Base-by-base conservation (phyloP, 2,113 vertebrate genomes). In the Salminus brasiliensis region DNA sequence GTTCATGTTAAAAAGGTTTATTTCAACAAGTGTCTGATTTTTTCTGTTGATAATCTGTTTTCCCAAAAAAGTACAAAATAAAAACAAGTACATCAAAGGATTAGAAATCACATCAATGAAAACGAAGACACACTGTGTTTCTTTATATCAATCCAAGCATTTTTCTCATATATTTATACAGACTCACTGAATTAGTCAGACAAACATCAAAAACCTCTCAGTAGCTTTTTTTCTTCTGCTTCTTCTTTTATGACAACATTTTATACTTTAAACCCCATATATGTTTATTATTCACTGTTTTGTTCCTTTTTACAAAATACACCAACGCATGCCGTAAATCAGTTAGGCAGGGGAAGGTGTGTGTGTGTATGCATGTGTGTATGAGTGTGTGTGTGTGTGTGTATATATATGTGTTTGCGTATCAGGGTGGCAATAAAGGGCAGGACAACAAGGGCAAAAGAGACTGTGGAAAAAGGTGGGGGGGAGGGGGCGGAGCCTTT, bases 1-100 rank as follows among this genome's bases (percentile, higher is more conserved):
- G 84, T 76, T 92, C 90, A 93, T 93, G 93, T 94, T 94, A 94
- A 97, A 90, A 95, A 93, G 91, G 85, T 95, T 96, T 97, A 96
- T 97, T 96, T 97, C 92, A 95, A 96, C 93, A 94, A 94, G 89
- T 92, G 94, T 90, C 88, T 90, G 90, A 91, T 90, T 75, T 92
- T 82, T 23, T 88, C 91, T 93, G 86, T 90, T 94, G 52, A 81
- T 89, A 89, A 83, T 93, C 87, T 52, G 85, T 94, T 92, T 94
- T 91, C 92, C 93, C 94, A 97, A 97, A 98, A 97, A 95, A 96
- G 94, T 96, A 98, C 94, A 95, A 97, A 97, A 97, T 92, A 95
- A 94, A 79, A 94, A 92, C 89, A 93, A 89, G 90, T 83, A 96
- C 90, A 93, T 94, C 91, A 88, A 92, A 95, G 94, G 94, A 93